These are phyloP conservation scores for Seriola dumerili DNA, from an alignment of 2,113 vertebrate species.

Conservation along the genomic window DNA sequence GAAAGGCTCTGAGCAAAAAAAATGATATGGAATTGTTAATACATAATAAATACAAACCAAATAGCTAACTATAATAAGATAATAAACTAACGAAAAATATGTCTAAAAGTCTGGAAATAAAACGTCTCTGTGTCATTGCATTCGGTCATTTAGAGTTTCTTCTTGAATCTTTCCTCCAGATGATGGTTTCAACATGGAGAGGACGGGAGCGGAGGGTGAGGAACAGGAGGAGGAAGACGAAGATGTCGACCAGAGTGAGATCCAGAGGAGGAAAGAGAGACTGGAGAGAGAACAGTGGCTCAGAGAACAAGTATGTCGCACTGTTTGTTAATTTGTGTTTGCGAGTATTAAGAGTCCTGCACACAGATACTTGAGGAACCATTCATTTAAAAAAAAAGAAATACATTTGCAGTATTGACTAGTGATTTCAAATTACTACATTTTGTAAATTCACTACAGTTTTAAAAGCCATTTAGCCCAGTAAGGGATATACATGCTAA, in stretches of 20 bases:
- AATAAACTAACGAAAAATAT: too few relatives aligned
- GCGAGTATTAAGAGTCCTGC: too few relatives aligned
- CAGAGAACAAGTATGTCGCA: slow-evolving; percentile 89
- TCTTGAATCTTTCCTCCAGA: slow-evolving; percentile 62
- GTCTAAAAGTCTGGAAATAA: too few relatives aligned
- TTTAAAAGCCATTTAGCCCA: background rate
- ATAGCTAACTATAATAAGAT: too few relatives aligned
- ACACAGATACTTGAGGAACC: too few relatives aligned
- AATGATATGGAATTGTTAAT: too few relatives aligned
- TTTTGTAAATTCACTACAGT: slow-evolving; percentile 2
- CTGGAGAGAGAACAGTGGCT: slow-evolving; percentile 96
- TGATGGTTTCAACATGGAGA: slow-evolving; percentile 79
- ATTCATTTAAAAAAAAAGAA: too few relatives aligned
- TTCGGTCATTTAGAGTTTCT: background rate
- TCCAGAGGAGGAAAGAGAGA: slow-evolving; percentile 91
- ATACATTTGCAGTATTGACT: background rate
- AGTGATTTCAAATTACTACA: background rate
- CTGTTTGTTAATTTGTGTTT: slow-evolving; percentile 34
- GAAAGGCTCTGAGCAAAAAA: too few relatives aligned
- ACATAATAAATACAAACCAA: too few relatives aligned
- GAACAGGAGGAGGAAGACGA: slow-evolving; percentile 87
- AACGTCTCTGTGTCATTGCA: background rate
- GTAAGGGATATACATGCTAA: background rate
- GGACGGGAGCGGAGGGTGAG: slow-evolving; percentile 83
- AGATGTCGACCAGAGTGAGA: slow-evolving; percentile 88